Evolutionary conservation across 2,797 vertebrate species (phyloP), one percentile per base, ranked within the genome.

Genomic region (Crocodylus rhombifer): DNA sequence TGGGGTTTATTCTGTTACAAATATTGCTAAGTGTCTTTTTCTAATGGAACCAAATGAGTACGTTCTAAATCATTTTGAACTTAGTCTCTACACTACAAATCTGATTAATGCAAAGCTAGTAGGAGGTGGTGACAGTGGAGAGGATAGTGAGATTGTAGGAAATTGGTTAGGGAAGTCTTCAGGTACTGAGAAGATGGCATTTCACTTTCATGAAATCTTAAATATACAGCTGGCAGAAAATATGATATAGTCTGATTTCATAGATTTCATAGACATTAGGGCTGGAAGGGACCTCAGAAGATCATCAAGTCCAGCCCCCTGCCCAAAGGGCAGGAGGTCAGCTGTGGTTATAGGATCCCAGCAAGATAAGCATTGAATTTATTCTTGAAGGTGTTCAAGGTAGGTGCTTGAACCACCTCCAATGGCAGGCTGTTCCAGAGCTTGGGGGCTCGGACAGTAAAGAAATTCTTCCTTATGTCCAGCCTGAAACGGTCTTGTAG

Each of bases 201-300:
- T 89, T 95, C 58, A 83, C 83, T 88, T 82, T 86, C 89, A 93
- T 79, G 51, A 91, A 87, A 80, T 51, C 73, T 63, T 51, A 86
- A 86, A 36, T 14, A 21, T 14, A 3, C 60, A 78, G 55, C 56
- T 86, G 62, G 57, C 42, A 83, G 65, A 85, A 58, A 74, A 78
- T 3, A 23, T 61, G 23, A 6, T 75, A 17, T 1, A 0, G 69
- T 42, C 13, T 14, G 26, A 28, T 15, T 64, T 64, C 33, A 5
- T 36, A 36, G 33, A 36, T 15, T 64, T 64, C 33, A 36, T 36
- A 36, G 33, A 36, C 33, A 36, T 36, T 36, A 36, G 33, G 33
- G 33, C 33, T 36, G 6, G 33, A 36, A 36, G 33, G 33, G 33
- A 36, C 33, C 33, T 36, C 33, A 6, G 33, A 36, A 36, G 33